Evolutionary conservation across 2,888 invertebrate species (phyloP), one percentile per base, ranked within the genome.

Genomic region (Rhaphigaster nebulosa): DNA sequence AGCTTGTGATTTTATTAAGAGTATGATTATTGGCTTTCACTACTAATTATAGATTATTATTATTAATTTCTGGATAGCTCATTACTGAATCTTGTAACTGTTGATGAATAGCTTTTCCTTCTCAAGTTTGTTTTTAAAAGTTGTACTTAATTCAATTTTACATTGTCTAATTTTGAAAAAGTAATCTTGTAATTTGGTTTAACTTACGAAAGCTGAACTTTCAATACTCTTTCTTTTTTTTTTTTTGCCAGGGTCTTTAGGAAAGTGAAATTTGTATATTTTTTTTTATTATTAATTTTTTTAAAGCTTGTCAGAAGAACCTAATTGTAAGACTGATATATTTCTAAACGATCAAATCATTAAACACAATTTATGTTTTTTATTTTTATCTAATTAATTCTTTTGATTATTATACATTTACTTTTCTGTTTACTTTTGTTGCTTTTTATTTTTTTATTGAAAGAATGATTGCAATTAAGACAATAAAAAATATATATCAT

Each of bases 271-370:
- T 45, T 84, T 45, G 26, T 26, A 80, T 80, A 41, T 52, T 70
- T 70, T 18, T n/a, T n/a, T n/a, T n/a, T n/a, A 26, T 65, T 65
- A 23, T 56, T 60, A 34, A 26, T 38, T 34, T 70, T 76, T 70
- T 70, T 70, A 70, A 76, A 15, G 20, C 20, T 38, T 76, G 1
- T 76, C 38, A 38, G 38, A 76, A 76, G 20, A 76, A 76, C 70
- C 70, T 76, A 76, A 76, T 10, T 38, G 70, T 76, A 84, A 84
- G 45, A 84, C 84, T 84, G 84, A 84, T 84, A 50, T n/a, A 50
- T n/a, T 84, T 84, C 45, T 84, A 50, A 84, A 84, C n/a, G 45
- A 84, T 84, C 84, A 41, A 45, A 84, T 84, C 26, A 84, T 84
- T 50, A 26, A 84, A 84, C 45, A n/a, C 84, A 84, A n/a, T 84